phyloP scores from a whole-genome alignment of 2,888 invertebrate genomes.

The Steromphala cineraria region DNA sequence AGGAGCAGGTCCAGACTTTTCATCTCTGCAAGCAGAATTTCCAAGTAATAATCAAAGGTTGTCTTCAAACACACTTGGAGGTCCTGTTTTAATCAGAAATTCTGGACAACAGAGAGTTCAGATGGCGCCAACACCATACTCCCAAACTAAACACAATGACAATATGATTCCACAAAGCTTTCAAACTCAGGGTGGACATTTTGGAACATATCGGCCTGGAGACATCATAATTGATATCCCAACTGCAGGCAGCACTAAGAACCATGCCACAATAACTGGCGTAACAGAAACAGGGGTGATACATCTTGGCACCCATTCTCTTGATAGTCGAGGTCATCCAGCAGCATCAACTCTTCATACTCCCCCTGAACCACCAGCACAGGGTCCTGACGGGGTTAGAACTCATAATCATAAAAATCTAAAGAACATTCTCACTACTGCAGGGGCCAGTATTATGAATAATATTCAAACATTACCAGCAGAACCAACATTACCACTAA shows the following conservation, averaged over 20 bases:
- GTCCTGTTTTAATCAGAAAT: too few relatives aligned
- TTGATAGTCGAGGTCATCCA: background rate
- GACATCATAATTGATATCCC: background rate
- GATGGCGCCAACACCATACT: background rate
- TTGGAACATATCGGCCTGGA: background rate
- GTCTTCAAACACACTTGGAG: too few relatives aligned
- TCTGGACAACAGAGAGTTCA: background rate
- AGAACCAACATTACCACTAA: too few relatives aligned
- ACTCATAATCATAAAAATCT: too few relatives aligned
- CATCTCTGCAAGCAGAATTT: background rate
- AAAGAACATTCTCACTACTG: too few relatives aligned
- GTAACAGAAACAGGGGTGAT: background rate
- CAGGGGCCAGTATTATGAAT: too few relatives aligned
- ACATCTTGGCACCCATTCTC: background rate
- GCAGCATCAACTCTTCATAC: background rate
- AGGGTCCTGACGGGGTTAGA: too few relatives aligned
- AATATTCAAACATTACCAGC: too few relatives aligned
- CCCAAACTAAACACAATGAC: background rate
- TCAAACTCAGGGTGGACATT: background rate
- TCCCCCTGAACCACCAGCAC: too few relatives aligned
- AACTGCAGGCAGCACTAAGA: background rate
- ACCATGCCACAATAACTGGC: background rate
- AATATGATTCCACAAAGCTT: background rate
- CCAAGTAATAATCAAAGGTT: background rate
- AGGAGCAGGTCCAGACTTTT: too few relatives aligned